Evolutionary conservation across 1,140 invertebrate species (phyloP).

Genomic region (Micrasema minimum): DNA sequence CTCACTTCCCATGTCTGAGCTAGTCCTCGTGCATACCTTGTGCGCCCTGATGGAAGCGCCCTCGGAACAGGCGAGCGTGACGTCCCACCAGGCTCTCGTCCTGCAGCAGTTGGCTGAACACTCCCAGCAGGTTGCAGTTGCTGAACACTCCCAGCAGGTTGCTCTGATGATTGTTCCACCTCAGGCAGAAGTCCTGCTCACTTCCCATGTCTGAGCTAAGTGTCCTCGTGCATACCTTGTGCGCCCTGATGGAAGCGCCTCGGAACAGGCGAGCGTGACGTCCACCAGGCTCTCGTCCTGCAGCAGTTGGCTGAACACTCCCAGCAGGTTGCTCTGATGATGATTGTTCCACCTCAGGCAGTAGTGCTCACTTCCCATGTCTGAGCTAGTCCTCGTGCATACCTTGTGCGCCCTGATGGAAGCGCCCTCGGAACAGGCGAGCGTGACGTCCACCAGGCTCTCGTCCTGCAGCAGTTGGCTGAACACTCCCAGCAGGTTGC

Average conservation of each 20-base stretch:
- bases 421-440: conserved; percentile 92
- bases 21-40: no score
- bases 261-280: conserved; percentile 93
- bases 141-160: conserved; percentile 94
- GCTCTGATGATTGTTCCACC: conserved; percentile 96
- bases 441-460: conserved; percentile 94
- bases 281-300: conserved; percentile 94
- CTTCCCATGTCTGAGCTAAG: no score
- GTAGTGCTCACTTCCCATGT: conserved; percentile 96
- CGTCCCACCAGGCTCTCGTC: no score
- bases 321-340: conserved; percentile 95
- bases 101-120: no score
- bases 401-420: conserved; percentile 93
- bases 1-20: conserved; percentile 94
- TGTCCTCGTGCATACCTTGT: no score
- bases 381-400: conserved; percentile 83
- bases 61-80: no score
- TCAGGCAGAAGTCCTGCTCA: no score
- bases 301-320: conserved; percentile 93
- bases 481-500: conserved; percentile 93
- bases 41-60: no score
- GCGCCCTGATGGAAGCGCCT: no score
- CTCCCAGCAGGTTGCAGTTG: no score
- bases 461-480: conserved; percentile 93
- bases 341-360: conserved; percentile 96